Evolutionary conservation across 2,797 vertebrate species (phyloP).

Genomic region (Onychomys leucogaster): DNA sequence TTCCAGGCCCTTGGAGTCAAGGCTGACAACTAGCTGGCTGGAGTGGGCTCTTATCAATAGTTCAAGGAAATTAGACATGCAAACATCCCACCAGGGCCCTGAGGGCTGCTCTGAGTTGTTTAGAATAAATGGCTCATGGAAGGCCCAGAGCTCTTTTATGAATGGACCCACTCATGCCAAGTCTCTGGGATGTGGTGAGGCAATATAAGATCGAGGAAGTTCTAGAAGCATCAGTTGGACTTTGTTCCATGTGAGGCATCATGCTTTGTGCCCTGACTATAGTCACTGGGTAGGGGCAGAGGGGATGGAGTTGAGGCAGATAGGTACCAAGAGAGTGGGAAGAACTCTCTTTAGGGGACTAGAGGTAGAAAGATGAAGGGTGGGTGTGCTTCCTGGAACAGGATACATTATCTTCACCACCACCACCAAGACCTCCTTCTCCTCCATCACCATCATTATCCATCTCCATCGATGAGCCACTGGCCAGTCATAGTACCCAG

Average conservation of each 20-base stretch:
- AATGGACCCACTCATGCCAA: conserved; percentile 68
- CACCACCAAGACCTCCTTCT: background rate
- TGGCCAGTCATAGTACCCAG: background rate
- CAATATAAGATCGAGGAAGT: background rate
- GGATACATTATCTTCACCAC: background rate
- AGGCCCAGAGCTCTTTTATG: conserved; percentile 81
- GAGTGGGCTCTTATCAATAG: conserved; percentile 87
- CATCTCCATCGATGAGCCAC: background rate
- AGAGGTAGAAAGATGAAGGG: background rate
- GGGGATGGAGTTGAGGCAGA: too few species aligned
- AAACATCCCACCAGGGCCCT: conserved; percentile 87
- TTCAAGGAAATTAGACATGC: conserved; percentile 87
- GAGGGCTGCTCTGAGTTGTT: conserved; percentile 84
- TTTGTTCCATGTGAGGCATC: accelerated
- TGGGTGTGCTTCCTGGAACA: background rate
- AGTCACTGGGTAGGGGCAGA: background rate
- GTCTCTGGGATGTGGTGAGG: background rate
- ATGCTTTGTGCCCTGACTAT: background rate
- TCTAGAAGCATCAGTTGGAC: background rate
- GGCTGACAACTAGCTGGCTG: conserved; percentile 87
- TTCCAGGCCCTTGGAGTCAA: conserved; percentile 86
- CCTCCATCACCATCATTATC: background rate
- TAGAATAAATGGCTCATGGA: conserved; percentile 85
- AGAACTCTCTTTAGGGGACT: background rate
- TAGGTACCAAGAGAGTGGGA: background rate